phyloP scores from a whole-genome alignment of 2,113 vertebrate species.

The Malurus elegans region DNA sequence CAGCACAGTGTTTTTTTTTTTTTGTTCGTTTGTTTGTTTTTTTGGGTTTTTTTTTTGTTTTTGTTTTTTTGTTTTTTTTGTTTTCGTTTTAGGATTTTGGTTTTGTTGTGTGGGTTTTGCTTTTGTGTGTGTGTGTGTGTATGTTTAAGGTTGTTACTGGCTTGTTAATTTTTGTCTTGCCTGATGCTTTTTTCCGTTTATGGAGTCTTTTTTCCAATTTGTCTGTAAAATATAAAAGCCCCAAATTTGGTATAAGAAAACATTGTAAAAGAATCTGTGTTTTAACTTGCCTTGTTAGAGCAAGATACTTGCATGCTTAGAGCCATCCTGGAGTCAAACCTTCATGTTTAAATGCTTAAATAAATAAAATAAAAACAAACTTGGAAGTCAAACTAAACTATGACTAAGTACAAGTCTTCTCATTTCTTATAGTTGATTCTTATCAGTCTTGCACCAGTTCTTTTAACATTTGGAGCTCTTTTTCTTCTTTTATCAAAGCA shows the following conservation, averaged over 20 bases:
- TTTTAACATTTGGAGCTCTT: neutral
- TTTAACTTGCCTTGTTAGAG: neutral
- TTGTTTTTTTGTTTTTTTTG: fast-evolving
- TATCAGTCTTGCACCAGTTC: neutral
- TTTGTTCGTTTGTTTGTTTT: neutral
- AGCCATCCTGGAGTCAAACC: neutral
- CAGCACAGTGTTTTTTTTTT: neutral
- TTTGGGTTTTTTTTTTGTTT: neutral
- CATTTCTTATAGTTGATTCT: neutral
- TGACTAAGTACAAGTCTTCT: neutral
- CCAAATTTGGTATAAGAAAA: neutral
- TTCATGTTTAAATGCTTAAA: neutral
- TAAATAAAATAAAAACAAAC: neutral
- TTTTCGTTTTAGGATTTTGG: neutral
- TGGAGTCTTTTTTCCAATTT: neutral
- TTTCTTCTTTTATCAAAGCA: neutral
- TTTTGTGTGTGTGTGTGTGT: neutral
- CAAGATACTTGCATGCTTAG: neutral
- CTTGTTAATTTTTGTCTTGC: neutral
- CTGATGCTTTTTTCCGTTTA: neutral
- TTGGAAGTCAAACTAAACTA: neutral
- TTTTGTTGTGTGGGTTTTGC: neutral
- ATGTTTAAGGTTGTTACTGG: neutral
- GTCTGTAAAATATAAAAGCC: neutral
- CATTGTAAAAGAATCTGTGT: neutral